These are phyloP conservation scores for Prionace glauca DNA, from an alignment of 2,797 vertebrate genomes.

Conservation along the genomic window DNA sequence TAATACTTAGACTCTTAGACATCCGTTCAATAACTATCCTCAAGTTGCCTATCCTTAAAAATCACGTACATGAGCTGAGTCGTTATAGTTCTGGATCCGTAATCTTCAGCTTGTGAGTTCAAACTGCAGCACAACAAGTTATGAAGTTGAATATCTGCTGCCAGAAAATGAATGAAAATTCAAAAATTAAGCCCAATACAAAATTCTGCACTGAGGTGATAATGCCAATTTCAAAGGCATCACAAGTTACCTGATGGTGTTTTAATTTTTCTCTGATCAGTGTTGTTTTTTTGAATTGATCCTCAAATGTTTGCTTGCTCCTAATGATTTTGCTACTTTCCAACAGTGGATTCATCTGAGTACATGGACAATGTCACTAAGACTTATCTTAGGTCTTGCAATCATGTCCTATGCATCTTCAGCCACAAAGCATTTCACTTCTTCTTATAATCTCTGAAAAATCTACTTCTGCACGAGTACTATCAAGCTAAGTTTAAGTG, in stretches of 20 bases:
- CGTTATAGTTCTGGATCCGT: background rate
- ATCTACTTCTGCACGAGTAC: background rate
- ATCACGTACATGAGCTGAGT: background rate
- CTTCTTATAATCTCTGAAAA: background rate
- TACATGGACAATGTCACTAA: background rate
- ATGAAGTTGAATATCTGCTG: background rate
- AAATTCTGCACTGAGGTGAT: background rate
- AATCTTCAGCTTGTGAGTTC: background rate
- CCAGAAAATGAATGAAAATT: background rate
- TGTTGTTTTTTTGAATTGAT: background rate
- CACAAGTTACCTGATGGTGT: background rate
- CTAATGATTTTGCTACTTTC: background rate
- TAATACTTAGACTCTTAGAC: background rate
- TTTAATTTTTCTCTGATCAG: background rate
- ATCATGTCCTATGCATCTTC: background rate
- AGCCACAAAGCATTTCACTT: background rate
- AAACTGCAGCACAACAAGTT: background rate
- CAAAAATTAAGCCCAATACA: background rate
- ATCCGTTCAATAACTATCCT: background rate
- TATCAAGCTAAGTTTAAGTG: background rate
- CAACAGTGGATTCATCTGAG: background rate
- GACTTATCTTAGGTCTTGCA: background rate
- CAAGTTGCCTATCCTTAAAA: background rate
- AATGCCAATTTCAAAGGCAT: background rate
- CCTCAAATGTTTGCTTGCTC: background rate